Evolutionary conservation across 2,113 vertebrate genomes (phyloP).

Genomic region (Bubo blakistoni): DNA sequence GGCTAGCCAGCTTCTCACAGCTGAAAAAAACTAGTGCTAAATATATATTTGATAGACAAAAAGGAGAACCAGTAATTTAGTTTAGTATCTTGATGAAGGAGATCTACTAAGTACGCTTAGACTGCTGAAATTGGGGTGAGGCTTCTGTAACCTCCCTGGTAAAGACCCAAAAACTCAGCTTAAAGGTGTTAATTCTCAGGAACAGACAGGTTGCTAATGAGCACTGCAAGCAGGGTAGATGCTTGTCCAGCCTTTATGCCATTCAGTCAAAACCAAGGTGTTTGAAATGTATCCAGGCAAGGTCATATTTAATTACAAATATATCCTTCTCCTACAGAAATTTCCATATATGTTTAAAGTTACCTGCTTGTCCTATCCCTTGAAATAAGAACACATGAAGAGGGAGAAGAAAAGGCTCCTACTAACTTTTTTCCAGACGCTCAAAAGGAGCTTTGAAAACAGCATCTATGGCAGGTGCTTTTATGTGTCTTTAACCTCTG

Average conservation of each 20-base stretch:
- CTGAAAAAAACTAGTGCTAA: not conserved
- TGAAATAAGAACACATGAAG: not conserved
- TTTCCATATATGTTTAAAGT: not conserved
- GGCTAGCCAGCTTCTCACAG: not conserved
- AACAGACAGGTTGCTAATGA: not conserved
- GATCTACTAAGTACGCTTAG: fast-evolving
- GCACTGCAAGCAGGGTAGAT: not conserved
- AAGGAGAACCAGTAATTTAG: not conserved
- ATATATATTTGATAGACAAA: constrained; percentile 20
- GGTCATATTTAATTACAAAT: not conserved
- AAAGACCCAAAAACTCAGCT: not conserved
- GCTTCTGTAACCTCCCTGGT: not conserved
- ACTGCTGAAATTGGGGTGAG: not conserved
- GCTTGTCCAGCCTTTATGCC: not conserved
- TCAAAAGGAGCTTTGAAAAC: not conserved
- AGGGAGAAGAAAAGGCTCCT: not conserved
- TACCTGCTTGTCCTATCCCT: not conserved
- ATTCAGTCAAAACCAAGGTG: not conserved
- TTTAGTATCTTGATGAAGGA: not conserved
- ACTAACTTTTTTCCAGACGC: not conserved
- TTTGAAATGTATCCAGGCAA: not conserved
- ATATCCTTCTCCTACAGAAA: not conserved
- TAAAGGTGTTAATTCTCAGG: not conserved
- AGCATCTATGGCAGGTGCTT: not conserved
- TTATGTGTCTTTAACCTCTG: not conserved